Conservation (phyloP, 2,888 invertebrate species). For the Mamestra brassicae region DNA sequence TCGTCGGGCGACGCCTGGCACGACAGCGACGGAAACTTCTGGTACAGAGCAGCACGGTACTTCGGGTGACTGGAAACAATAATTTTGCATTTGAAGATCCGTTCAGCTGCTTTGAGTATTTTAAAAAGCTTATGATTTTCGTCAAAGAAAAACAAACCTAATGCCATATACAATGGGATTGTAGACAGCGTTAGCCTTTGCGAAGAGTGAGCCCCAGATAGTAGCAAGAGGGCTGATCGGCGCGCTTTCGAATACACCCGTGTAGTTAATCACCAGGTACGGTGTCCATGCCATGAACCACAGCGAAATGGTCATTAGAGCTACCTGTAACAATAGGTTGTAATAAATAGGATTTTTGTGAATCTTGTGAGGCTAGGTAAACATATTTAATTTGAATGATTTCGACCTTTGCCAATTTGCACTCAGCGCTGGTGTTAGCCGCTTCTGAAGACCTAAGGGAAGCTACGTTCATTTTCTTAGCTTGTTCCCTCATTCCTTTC, state of each 20-base stretch:
- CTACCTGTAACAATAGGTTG: slow-evolving; percentile 90
- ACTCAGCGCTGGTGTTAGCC: slow-evolving; percentile 95
- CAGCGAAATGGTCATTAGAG: slow-evolving; percentile 96
- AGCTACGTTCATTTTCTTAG: slow-evolving; percentile 98
- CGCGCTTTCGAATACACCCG: slow-evolving; percentile 94
- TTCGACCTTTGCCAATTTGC: slow-evolving; percentile 95
- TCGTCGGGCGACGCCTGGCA: slow-evolving; percentile 92
- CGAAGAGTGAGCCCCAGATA: slow-evolving; percentile 97
- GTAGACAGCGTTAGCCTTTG: slow-evolving; percentile 97
- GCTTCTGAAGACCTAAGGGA: slow-evolving; percentile 95
- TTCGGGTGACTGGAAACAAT: slow-evolving; percentile 93
- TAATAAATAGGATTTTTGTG: not conserved
- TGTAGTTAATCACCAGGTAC: slow-evolving; percentile 95
- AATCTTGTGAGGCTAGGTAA: not conserved
- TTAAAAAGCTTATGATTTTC: not conserved
- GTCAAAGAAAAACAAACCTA: slow-evolving; percentile 90
- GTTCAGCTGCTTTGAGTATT: too few species aligned
- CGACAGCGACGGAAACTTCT: slow-evolving; percentile 94
- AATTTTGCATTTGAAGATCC: not conserved
- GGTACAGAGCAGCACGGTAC: slow-evolving; percentile 94
- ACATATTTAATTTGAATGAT: slow-evolving; percentile 1
- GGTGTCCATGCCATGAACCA: slow-evolving; percentile 99
- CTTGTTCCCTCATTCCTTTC: slow-evolving; percentile 96
- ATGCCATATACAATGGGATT: slow-evolving; percentile 98
- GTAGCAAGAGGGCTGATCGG: slow-evolving; percentile 95